These are phyloP conservation scores for Callaeas wilsoni DNA, from an alignment of 2,113 vertebrate genomes.

Conservation along the genomic window DNA sequence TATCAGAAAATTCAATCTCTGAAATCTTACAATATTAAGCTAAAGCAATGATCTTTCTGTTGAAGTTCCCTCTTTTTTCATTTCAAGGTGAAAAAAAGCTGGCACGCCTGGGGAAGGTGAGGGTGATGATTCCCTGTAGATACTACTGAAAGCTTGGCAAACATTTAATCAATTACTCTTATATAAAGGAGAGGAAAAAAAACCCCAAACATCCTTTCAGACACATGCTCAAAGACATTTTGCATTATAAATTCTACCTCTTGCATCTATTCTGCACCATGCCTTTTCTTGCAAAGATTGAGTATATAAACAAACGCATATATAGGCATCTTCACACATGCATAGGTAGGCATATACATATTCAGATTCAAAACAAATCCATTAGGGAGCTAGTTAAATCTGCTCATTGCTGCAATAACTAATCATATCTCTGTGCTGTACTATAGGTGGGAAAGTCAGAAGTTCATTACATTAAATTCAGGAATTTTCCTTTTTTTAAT, in stretches of 20 bases:
- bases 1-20: conserved; percentile 68
- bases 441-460: conserved; percentile 2
- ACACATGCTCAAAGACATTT: conserved; percentile 23
- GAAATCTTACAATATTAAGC: conserved; percentile 71
- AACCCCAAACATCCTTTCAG: conserved; percentile 10
- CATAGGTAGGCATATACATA: not conserved
- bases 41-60: conserved; percentile 70
- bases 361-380: conserved; percentile 18
- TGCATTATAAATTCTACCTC: conserved; percentile 41
- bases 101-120: not conserved
- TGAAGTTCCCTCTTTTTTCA: conserved; percentile 73
- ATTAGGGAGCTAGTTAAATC: conserved; percentile 4
- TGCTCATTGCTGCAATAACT: not conserved
- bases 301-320: not conserved
- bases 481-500: not conserved
- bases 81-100: conserved; percentile 66
- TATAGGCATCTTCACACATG: not conserved
- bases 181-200: conserved; percentile 26
- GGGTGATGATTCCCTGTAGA: conserved; percentile 55
- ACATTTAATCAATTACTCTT: conserved; percentile 58
- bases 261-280: not conserved
- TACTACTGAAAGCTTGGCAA: conserved; percentile 61
- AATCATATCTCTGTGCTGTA: conserved; percentile 2
- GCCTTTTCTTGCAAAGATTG: conserved; percentile 19
- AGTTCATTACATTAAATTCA: conserved; percentile 30